Percentiles rank a stretch among this genome's conserved stretches.
Conservation (phyloP, 2,888 invertebrate species). For the Eupithecia inturbata region DNA sequence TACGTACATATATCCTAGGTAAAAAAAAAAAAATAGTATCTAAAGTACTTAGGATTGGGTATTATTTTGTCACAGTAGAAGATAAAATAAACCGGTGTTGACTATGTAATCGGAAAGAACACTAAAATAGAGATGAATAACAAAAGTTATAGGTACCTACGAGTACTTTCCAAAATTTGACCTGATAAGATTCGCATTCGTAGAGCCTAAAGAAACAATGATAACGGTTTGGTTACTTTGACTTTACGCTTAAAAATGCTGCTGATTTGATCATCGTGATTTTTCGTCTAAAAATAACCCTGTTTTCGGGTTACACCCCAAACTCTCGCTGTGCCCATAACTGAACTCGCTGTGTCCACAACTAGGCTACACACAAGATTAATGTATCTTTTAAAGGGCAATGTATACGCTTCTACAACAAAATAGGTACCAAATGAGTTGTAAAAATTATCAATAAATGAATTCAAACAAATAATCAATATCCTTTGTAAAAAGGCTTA, state of each 20-base stretch:
- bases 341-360: no score
- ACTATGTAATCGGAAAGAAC: not conserved
- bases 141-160: not conserved
- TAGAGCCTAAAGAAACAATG: not conserved
- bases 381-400: no score
- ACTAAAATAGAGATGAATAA: not conserved
- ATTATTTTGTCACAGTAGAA: not conserved
- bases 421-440: no score
- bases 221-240: not conserved
- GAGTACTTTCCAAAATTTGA: not conserved
- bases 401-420: no score
- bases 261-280: not conserved
- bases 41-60: no score
- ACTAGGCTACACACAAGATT: no score
- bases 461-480: no score
- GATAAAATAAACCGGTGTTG: not conserved
- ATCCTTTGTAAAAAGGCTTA: no score
- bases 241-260: not conserved
- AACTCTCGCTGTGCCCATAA: no score
- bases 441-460: no score
- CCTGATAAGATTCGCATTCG: not conserved
- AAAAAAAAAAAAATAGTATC: no score
- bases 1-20: no score
- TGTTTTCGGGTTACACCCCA: not conserved
- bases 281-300: not conserved